phyloP scores from a whole-genome alignment of 2,113 vertebrate genomes.

The Microcebus ravelobensis region DNA sequence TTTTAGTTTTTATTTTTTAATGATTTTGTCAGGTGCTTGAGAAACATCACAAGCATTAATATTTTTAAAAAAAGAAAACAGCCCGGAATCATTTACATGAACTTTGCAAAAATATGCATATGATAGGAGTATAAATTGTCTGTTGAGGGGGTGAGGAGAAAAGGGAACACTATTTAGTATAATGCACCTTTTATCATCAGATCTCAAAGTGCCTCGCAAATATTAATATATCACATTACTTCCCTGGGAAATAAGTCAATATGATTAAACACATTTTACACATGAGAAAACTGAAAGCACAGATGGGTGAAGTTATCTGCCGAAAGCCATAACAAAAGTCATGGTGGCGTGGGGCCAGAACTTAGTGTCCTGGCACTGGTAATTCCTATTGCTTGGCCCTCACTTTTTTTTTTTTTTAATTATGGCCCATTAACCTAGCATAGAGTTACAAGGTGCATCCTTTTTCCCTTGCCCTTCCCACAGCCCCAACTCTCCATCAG shows the following conservation, averaged over 20 bases:
- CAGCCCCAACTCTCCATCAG: not conserved
- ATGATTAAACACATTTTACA: conserved; percentile 55
- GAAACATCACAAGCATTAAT: conserved; percentile 27
- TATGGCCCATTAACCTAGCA: not conserved
- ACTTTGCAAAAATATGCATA: conserved; percentile 19
- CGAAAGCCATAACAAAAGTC: not conserved
- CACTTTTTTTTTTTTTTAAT: not conserved
- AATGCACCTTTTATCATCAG: conserved; percentile 21
- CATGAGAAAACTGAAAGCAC: conserved; percentile 20
- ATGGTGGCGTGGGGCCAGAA: not conserved
- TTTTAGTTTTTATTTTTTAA: conserved; percentile 3
- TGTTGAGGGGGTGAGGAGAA: not conserved
- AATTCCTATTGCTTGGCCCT: not conserved
- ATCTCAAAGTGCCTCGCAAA: conserved; percentile 19
- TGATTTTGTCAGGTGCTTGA: conserved; percentile 54
- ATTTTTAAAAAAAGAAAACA: conserved; percentile 52
- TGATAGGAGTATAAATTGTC: not conserved
- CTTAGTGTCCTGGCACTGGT: not conserved
- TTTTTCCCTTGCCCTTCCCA: not conserved
- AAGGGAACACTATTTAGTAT: not conserved
- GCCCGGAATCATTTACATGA: conserved; percentile 22
- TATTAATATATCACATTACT: conserved; percentile 48
- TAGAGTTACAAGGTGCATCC: not conserved
- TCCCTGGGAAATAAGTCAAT: conserved; percentile 52
- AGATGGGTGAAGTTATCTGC: not conserved